Conservation (phyloP, 1,140 invertebrate genomes). For the Temnothorax nylanderi region DNA sequence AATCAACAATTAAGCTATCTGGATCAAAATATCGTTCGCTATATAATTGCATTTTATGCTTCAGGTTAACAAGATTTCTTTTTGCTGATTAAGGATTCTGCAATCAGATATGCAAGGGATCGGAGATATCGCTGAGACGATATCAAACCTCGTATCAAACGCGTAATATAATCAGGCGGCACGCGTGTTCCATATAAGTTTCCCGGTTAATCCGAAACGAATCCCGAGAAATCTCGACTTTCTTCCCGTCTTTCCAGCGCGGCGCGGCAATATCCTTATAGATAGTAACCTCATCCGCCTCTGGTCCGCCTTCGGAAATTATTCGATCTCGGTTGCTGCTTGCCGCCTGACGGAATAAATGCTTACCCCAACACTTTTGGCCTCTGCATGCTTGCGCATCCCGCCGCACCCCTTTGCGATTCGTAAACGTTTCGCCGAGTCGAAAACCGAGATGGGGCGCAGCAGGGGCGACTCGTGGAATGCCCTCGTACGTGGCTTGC, state of each 20-base stretch:
- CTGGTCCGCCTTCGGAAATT: conserved; percentile 36
- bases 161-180: background rate
- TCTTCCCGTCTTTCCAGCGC: background rate
- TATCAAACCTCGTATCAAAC: background rate
- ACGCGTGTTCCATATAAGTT: background rate
- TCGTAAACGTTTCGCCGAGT: conserved; percentile 14
- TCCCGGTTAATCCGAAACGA: background rate
- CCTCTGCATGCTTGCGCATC: background rate
- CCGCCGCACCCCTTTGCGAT: background rate
- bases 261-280: conserved; percentile 31
- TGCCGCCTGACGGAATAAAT: conserved; percentile 59
- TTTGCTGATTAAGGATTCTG: background rate
- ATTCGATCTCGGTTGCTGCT: conserved; percentile 48
- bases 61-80: background rate
- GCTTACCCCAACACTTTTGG: conserved; percentile 63
- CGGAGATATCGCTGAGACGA: background rate
- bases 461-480: conserved; percentile 22
- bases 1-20: background rate
- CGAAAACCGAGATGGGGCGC: background rate
- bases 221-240: conserved; percentile 15
- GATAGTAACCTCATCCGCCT: conserved; percentile 54
- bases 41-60: background rate
- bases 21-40: background rate
- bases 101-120: background rate
- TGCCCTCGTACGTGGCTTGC: conserved; percentile 44